Percentiles rank a stretch among this genome's conserved stretches.
phyloP scores from a whole-genome alignment of 2,888 invertebrate genomes.

The Gymnoscelis rufifasciata region DNA sequence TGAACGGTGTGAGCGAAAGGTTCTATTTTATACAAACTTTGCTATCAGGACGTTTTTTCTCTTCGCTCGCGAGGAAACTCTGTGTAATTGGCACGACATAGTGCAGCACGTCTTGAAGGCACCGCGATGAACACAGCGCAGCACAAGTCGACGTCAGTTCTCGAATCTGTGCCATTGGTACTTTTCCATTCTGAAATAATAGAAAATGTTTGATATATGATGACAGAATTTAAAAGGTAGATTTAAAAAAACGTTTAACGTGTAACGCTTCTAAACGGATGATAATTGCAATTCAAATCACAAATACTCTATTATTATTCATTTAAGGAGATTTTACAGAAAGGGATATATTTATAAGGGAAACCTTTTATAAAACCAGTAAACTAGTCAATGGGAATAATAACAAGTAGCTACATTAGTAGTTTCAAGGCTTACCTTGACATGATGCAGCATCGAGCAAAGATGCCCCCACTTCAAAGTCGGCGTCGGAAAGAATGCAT shows the following conservation, averaged over 20 bases:
- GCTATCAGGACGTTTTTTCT: conserved; percentile 45
- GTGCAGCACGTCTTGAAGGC: conserved; percentile 62
- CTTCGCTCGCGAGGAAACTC: conserved; percentile 35
- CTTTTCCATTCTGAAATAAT: conserved; percentile 52
- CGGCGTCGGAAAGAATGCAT: conserved; percentile 97
- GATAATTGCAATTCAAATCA: too few species aligned
- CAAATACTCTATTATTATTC: too few species aligned
- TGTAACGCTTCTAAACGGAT: too few species aligned
- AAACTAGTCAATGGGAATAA: too few species aligned
- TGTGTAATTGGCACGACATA: conserved; percentile 66
- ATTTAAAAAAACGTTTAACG: too few species aligned
- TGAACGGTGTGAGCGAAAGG: too few species aligned
- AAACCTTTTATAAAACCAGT: too few species aligned
- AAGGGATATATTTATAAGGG: too few species aligned
- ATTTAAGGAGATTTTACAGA: too few species aligned
- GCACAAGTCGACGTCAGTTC: conserved; percentile 85
- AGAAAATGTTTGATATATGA: too few species aligned
- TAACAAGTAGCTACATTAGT: too few species aligned
- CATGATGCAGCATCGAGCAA: conserved; percentile 87
- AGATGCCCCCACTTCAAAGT: conserved; percentile 95
- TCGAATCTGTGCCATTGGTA: conserved; percentile 47
- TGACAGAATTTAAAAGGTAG: too few species aligned
- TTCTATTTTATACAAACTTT: conserved; percentile 36
- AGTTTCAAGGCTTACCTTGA: conserved; percentile 70
- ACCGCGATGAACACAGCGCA: conserved; percentile 84